Base-by-base conservation (phyloP, 2,113 vertebrate species). In the Osmerus eperlanus region DNA sequence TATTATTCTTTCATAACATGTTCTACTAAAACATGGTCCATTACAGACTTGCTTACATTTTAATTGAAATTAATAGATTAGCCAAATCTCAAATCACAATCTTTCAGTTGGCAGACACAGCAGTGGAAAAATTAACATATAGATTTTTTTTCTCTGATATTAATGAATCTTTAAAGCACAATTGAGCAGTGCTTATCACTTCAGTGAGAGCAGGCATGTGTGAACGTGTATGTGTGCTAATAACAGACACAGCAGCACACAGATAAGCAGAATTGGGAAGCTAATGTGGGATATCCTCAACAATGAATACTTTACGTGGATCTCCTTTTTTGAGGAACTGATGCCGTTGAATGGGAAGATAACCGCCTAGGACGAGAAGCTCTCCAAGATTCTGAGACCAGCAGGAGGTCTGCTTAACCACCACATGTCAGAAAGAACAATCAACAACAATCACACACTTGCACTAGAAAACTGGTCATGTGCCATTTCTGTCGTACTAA, bases 301-400 rank as follows among this genome's bases (percentile, higher is more conserved):
- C 80, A 75, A 88, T 92, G 90, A 92, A 92, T 78, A 90, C 91
- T 89, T 88, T 0, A 82, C 75, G 90, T 86, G 79, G 91, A 86
- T 92, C 87, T 87, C 88, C 86, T 91, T 92, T 92, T 91, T 84
- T 83, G 89, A 47, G 41, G 9, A 47, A 47, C 41, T 1, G 41
- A 47, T 47, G 36, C 36, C 36, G 36, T 41, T 6, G 41, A 47
- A 47, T 47, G 9, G 41, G 41, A 47, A 47, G 41, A 47, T 47
- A 47, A 47, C 41, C 41, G 1, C 9, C 7, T 47, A 47, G 41
- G 41, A 47, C 8, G 41, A 47, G 41, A 12, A 47, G 41, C 41
- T 47, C 41, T 47, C 9, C 9, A 47, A 47, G 41, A 47, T 47
- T 47, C 41, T 11, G 41, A 7, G 41, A 47, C 41, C 41, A 47